These are phyloP conservation scores for Melinopterus prodromus DNA, from an alignment of 2,888 invertebrate species.

Conservation along the genomic window DNA sequence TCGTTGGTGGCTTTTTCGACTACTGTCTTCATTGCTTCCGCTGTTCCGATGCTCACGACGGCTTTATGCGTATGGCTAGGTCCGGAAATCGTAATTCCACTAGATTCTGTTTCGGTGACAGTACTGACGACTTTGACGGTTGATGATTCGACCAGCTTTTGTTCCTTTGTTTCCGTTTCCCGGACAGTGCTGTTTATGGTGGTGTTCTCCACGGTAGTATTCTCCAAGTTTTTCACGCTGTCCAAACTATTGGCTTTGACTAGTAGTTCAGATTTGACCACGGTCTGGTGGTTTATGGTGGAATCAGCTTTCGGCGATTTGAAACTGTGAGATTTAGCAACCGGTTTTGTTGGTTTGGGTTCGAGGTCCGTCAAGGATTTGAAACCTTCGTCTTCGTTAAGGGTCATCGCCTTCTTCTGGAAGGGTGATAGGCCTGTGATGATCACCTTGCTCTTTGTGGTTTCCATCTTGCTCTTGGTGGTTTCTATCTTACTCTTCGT, in stretches of 20 bases:
- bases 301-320: conserved; percentile 55
- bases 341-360: conserved; percentile 64
- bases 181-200: conserved; percentile 21
- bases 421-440: conserved; percentile 64
- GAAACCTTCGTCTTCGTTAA: conserved; percentile 50
- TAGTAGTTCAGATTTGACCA: conserved; percentile 36
- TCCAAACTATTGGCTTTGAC: conserved; percentile 42
- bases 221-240: conserved; percentile 38
- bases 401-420: conserved; percentile 62
- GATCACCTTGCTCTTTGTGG: conserved; percentile 56
- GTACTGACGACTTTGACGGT: neutral
- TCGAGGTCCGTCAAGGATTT: conserved; percentile 56
- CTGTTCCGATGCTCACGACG: conserved; percentile 49
- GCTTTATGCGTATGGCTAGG: conserved; percentile 40
- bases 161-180: conserved; percentile 10
- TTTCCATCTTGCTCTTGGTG: conserved; percentile 44
- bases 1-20: conserved; percentile 7
- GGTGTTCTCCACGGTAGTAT: conserved; percentile 28
- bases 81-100: conserved; percentile 40
- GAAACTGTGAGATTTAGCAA: conserved; percentile 79
- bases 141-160: neutral
- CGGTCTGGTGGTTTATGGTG: conserved; percentile 22
- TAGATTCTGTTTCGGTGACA: conserved; percentile 20
- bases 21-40: conserved; percentile 34
- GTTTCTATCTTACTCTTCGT: conserved; percentile 32